phyloP scores from a whole-genome alignment of 2,797 vertebrate species.

The Sylvilagus floridanus region DNA sequence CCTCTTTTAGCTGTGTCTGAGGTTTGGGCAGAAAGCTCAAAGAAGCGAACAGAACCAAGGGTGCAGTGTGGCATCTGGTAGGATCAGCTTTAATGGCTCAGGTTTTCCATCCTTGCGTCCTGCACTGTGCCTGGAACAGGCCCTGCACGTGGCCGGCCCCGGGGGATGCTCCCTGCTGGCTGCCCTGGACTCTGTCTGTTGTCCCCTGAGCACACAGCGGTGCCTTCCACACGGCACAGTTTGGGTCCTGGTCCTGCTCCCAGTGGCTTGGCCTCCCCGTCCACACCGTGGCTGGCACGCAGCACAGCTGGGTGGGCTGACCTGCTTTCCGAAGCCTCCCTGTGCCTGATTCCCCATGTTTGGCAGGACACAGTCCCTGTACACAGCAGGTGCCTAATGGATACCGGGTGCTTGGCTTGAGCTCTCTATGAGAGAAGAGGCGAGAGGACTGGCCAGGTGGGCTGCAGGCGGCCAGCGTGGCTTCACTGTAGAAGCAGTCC shows the following conservation, averaged over 20 bases:
- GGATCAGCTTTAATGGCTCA: background rate
- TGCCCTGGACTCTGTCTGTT: no score
- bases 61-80: background rate
- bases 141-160: background rate
- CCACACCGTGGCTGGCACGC: no score
- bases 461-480: background rate
- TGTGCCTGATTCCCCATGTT: fast-evolving
- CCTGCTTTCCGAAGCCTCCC: background rate
- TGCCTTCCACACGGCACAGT: background rate
- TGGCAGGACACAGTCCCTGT: background rate
- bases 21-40: background rate
- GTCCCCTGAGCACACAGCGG: background rate
- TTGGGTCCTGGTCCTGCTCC: no score
- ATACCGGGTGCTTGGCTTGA: background rate
- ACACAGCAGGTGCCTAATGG: background rate
- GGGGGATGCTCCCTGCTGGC: fast-evolving
- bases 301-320: fast-evolving
- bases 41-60: background rate
- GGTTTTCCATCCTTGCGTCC: background rate
- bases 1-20: background rate
- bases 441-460: fast-evolving
- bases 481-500: background rate
- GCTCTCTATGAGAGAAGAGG: background rate
- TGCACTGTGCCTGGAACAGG: background rate
- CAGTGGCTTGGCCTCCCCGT: background rate